phyloP scores from a whole-genome alignment of 2,113 vertebrate species.

The Myotis yumanensis region DNA sequence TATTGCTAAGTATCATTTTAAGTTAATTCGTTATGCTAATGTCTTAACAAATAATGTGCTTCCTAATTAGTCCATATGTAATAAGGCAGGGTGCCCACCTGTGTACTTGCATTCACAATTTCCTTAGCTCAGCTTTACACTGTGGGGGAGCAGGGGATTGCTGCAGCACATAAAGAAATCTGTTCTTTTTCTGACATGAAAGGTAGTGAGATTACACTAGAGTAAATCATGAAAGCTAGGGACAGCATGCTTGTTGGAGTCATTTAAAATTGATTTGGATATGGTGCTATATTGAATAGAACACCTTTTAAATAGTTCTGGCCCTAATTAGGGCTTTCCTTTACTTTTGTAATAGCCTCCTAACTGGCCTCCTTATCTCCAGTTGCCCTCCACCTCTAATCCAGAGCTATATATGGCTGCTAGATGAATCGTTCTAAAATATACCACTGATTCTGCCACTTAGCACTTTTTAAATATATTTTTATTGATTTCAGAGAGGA shows the following conservation, averaged over 20 bases:
- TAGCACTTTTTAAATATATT: neutral
- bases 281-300: slow-evolving; percentile 37
- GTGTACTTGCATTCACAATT: neutral
- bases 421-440: slow-evolving; percentile 27
- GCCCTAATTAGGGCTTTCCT: neutral
- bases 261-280: slow-evolving; percentile 49
- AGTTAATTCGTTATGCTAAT: slow-evolving; percentile 73
- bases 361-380: neutral
- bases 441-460: neutral
- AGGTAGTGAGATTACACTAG: neutral
- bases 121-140: neutral
- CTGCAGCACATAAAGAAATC: slow-evolving; percentile 28
- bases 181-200: slow-evolving; percentile 19
- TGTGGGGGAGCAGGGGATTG: neutral
- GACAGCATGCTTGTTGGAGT: slow-evolving; percentile 2
- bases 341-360: neutral
- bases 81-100: slow-evolving; percentile 12
- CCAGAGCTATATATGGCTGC: neutral
- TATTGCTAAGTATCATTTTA: slow-evolving; percentile 62
- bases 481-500: too few species aligned
- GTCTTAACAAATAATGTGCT: slow-evolving; percentile 62
- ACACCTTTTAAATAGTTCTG: slow-evolving; percentile 43
- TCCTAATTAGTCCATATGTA: slow-evolving; percentile 60
- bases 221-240: slow-evolving; percentile 44
- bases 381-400: neutral